phyloP scores from a whole-genome alignment of 2,113 vertebrate species.

The Vidua macroura region DNA sequence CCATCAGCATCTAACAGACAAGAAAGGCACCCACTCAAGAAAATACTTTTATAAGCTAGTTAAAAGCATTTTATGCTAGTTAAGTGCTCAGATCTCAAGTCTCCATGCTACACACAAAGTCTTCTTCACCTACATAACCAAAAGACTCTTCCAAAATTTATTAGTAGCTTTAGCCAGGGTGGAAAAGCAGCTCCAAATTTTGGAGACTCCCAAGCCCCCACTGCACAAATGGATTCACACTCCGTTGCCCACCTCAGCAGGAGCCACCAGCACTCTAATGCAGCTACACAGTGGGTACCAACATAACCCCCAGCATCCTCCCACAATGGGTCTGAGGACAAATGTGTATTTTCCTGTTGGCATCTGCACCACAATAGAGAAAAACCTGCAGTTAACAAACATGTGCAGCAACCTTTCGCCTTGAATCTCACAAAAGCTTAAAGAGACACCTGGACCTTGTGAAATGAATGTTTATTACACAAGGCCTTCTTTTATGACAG shows the following conservation, averaged over 20 bases:
- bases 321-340: neutral
- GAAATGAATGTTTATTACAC: neutral
- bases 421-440: neutral
- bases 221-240: neutral
- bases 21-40: neutral
- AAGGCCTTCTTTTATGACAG: neutral
- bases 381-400: neutral
- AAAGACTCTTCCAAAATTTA: neutral
- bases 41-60: neutral
- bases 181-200: neutral
- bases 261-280: neutral
- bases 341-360: neutral
- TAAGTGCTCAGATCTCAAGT: neutral
- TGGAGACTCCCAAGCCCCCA: neutral
- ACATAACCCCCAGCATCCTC: neutral
- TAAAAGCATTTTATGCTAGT: neutral
- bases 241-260: neutral
- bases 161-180: neutral
- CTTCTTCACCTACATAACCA: neutral
- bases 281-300: rapidly evolving
- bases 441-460: slow-evolving; percentile 1
- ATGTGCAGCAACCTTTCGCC: rapidly evolving
- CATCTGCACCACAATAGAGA: neutral
- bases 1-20: neutral
- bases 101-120: neutral